Evolutionary conservation across 2,888 invertebrate species (phyloP).

Genomic region (Bursaphelenchus okinawaensis): DNA sequence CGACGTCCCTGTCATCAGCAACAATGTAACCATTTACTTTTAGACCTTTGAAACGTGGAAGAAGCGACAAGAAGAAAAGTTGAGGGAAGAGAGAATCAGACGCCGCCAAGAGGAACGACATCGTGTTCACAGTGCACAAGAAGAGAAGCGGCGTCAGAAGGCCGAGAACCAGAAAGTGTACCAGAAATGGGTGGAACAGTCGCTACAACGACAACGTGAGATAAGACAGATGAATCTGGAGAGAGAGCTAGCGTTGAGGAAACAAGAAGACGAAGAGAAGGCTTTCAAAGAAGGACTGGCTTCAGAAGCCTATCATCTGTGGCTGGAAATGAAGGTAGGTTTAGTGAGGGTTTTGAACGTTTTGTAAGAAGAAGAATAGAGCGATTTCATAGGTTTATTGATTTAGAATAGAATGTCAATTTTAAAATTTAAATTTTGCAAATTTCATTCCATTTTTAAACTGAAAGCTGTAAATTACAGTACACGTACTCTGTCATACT

Average conservation of each 20-base stretch:
- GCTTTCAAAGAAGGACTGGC: constrained; percentile 25
- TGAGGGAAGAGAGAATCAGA: background rate
- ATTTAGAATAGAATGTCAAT: no score
- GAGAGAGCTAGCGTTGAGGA: background rate
- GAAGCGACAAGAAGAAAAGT: constrained; percentile 17
- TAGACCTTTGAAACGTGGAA: constrained; percentile 23
- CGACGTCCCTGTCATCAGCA: background rate
- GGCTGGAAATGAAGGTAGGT: constrained; percentile 32
- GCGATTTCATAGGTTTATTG: no score
- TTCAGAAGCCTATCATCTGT: constrained; percentile 26
- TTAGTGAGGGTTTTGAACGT: no score
- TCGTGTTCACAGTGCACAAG: background rate
- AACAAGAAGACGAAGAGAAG: constrained; percentile 16
- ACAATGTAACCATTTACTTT: constrained; percentile 6
- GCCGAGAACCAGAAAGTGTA: constrained; percentile 7
- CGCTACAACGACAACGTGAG: constrained; percentile 2
- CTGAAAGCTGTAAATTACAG: no score
- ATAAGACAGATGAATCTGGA: constrained; percentile 3
- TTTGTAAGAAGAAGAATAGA: no score
- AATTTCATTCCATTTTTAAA: no score
- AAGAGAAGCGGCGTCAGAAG: background rate
- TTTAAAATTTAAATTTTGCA: no score
- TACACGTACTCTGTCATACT: no score
- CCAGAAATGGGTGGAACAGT: constrained; percentile 14
- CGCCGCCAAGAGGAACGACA: background rate